These are phyloP conservation scores for Rhagophthalmus giganteus DNA, from an alignment of 2,888 invertebrate species.

Conservation along the genomic window DNA sequence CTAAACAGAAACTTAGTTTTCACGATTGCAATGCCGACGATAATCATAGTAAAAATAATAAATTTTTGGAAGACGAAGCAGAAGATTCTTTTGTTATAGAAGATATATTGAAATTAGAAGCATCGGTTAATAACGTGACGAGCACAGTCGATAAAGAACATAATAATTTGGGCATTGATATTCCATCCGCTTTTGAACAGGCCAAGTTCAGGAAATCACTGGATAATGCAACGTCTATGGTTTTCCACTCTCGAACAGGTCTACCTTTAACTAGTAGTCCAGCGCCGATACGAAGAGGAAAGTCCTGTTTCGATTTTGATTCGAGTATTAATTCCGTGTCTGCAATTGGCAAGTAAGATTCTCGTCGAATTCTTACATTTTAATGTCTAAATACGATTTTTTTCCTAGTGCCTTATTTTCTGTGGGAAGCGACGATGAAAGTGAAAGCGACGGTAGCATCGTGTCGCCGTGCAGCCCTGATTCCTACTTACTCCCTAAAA, in stretches of 20 bases:
- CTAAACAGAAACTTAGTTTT: constrained; percentile 48
- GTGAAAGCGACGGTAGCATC: constrained; percentile 58
- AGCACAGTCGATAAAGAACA: constrained; percentile 11
- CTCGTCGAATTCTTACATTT: not conserved
- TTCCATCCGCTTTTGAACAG: constrained; percentile 73
- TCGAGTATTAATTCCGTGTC: constrained; percentile 76
- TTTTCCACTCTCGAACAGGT: constrained; percentile 80
- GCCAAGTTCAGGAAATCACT: constrained; percentile 73
- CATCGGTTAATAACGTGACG: not conserved
- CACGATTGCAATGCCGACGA: constrained; percentile 41
- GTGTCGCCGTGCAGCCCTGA: constrained; percentile 57
- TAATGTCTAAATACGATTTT: not conserved
- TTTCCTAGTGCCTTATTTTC: constrained; percentile 68
- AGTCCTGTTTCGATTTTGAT: constrained; percentile 82
- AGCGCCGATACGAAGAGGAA: constrained; percentile 77
- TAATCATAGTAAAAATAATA: constrained; percentile 11
- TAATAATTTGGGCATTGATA: constrained; percentile 46
- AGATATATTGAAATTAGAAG: constrained; percentile 9
- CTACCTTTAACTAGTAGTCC: constrained; percentile 85
- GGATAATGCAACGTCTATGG: constrained; percentile 79
- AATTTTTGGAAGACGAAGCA: constrained; percentile 38
- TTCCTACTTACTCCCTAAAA: constrained; percentile 42
- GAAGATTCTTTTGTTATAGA: constrained; percentile 40
- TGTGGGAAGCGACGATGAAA: constrained; percentile 54
- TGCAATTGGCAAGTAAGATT: constrained; percentile 74